Evolutionary conservation across 2,797 vertebrate species (phyloP), one percentile per base, ranked within the genome.

Genomic region (Melanotaenia trifasciata): DNA sequence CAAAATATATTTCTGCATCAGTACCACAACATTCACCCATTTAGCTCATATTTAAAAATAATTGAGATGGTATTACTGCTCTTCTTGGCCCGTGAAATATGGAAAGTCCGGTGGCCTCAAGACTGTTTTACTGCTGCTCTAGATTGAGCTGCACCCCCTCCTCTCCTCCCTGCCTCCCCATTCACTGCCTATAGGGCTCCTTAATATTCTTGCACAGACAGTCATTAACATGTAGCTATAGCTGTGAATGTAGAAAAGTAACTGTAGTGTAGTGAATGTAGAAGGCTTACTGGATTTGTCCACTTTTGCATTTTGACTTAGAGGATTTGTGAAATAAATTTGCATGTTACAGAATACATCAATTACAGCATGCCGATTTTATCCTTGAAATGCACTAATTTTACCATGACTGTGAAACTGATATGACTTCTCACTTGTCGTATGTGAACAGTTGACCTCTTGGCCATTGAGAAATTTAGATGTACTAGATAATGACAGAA

Each of bases 391-490:
- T 36, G 5, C 68, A 72, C 68, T 78, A 72, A 86, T 87, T 73
- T 74, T 16, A 53, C 71, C 53, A 66, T 67, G 67, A 72, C 78
- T 74, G 75, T 84, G 66, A 73, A 76, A 78, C 62, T 67, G 43
- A 1, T 67, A 7, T 32, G 64, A 56, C 64, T 77, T 60, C 38
- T 83, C 69, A 78, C 72, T 74, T 72, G 75, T 73, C 24, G 65
- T 73, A 64, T 81, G 73, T 69, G 74, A 40, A 24, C 16, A 33
- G 40, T 32, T 71, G 78, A 70, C 80, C 33, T 71, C 64, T 74
- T 77, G 68, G 74, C 70, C 69, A 75, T 14, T 51, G 71, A 35
- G 58, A 53, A 64, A 56, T 85, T 86, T 71, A 87, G 58, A 60
- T 68, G 20, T 70, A 56, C 35, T 70, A 54, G 54, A 65, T 59